Conservation (phyloP, 2,113 vertebrate species). For the Plotosus lineatus region DNA sequence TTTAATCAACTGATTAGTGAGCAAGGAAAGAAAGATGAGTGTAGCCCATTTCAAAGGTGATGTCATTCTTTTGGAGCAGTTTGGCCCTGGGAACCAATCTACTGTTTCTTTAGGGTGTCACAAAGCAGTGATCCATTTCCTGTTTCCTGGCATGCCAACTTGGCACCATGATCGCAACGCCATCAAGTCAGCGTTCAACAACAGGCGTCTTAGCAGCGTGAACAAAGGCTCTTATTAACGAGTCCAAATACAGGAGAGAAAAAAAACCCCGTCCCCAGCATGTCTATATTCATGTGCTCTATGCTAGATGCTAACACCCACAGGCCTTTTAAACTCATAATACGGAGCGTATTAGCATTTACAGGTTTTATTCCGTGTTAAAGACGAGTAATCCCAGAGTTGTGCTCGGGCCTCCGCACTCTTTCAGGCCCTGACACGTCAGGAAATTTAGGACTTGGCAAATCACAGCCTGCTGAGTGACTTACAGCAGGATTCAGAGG, state of each 20-base stretch:
- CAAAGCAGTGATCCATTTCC: conserved; percentile 52
- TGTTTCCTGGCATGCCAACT: conserved; percentile 51
- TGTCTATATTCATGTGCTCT: conserved; percentile 19
- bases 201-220: not conserved
- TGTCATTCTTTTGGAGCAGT: conserved; percentile 46
- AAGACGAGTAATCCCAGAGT: conserved; percentile 47
- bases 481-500: conserved; percentile 65
- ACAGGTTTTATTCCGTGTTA: conserved; percentile 42
- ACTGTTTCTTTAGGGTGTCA: conserved; percentile 51
- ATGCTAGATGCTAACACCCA: conserved; percentile 7
- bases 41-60: conserved; percentile 36
- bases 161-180: conserved; percentile 22
- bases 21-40: not conserved
- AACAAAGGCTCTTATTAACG: conserved; percentile 46
- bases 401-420: conserved; percentile 47
- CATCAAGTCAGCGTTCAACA: conserved; percentile 38
- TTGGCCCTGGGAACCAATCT: conserved; percentile 48
- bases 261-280: not conserved
- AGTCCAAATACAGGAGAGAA: conserved; percentile 1
- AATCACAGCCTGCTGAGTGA: conserved; percentile 65
- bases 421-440: conserved; percentile 60
- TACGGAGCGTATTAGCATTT: conserved; percentile 39
- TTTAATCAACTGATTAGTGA: conserved; percentile 35
- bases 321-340: conserved; percentile 6
- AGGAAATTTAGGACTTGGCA: conserved; percentile 67